Percentiles rank a stretch among this genome's conserved stretches.
Evolutionary conservation across 2,113 vertebrate genomes (phyloP).

Genomic region (Indicator maculatus): DNA sequence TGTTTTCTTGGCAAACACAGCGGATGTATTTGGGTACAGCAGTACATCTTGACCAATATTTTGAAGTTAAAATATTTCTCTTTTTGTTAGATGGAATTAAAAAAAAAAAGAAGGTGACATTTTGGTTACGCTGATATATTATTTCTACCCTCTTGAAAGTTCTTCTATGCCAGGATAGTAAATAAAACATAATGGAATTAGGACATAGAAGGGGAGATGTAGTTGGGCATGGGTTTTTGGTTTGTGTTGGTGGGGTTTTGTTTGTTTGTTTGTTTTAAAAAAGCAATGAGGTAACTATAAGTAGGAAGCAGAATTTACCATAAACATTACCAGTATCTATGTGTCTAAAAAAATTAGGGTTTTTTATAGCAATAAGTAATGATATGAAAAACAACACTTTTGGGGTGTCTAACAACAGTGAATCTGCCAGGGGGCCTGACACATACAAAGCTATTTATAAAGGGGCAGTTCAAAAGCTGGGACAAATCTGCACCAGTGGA

Average conservation of each 20-base stretch:
- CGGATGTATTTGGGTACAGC: slow-evolving; percentile 20
- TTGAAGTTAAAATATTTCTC: not conserved
- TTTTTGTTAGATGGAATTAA: not conserved
- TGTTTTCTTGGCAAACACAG: slow-evolving; percentile 10
- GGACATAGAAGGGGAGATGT: not conserved
- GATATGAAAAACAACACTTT: not conserved
- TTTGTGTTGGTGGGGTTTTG: no score
- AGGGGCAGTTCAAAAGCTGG: not conserved
- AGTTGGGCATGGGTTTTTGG: no score
- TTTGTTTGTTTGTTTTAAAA: not conserved
- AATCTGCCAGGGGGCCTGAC: not conserved
- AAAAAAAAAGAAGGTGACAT: not conserved
- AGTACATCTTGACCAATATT: slow-evolving; percentile 26
- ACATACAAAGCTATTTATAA: not conserved
- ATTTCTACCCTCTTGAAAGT: not conserved
- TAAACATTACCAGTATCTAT: not conserved
- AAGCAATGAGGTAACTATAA: not conserved
- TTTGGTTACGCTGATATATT: not conserved
- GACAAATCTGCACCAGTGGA: not conserved
- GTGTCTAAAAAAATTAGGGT: not conserved
- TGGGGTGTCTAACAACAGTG: not conserved
- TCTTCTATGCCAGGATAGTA: not conserved
- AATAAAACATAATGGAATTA: not conserved
- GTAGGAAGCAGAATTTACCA: not conserved
- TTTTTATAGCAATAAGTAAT: not conserved